Conservation (phyloP, 2,797 vertebrate species). For the Helicolenus hilgendorfi region DNA sequence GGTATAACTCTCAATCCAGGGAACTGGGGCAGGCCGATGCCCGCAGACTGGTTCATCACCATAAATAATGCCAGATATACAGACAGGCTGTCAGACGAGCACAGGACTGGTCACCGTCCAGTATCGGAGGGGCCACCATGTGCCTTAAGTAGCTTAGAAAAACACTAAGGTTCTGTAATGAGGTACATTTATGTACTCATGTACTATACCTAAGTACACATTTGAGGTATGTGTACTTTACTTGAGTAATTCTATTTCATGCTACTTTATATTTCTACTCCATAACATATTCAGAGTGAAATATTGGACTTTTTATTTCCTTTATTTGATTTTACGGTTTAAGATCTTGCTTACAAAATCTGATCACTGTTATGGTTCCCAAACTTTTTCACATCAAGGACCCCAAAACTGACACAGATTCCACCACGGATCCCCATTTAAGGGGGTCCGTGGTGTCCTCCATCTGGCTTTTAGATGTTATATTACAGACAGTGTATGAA, state of each 20-base stretch:
- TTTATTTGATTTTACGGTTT: not conserved
- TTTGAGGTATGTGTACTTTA: not conserved
- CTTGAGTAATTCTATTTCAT: no score
- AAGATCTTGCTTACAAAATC: not conserved
- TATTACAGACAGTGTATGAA: not conserved
- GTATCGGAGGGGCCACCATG: not conserved
- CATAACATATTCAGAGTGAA: not conserved
- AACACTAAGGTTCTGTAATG: not conserved
- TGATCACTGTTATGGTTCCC: not conserved
- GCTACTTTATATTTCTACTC: not conserved
- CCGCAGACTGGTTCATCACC: conserved; percentile 27
- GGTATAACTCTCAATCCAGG: conserved; percentile 28
- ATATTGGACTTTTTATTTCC: not conserved
- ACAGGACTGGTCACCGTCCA: conserved; percentile 3
- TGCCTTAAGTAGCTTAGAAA: not conserved
- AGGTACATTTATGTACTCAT: not conserved
- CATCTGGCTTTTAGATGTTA: not conserved
- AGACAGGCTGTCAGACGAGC: conserved; percentile 10
- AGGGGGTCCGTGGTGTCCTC: no score
- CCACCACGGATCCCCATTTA: not conserved
- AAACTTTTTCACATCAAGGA: not conserved
- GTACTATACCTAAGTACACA: not conserved
- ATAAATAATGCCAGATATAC: conserved; percentile 45
- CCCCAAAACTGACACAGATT: not conserved
- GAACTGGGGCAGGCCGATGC: conserved; percentile 59